A percentile compares a stretch with the other conserved stretches of the same genome.
phyloP scores from a whole-genome alignment of 2,888 invertebrate genomes.

The Scaptomyza flava region DNA sequence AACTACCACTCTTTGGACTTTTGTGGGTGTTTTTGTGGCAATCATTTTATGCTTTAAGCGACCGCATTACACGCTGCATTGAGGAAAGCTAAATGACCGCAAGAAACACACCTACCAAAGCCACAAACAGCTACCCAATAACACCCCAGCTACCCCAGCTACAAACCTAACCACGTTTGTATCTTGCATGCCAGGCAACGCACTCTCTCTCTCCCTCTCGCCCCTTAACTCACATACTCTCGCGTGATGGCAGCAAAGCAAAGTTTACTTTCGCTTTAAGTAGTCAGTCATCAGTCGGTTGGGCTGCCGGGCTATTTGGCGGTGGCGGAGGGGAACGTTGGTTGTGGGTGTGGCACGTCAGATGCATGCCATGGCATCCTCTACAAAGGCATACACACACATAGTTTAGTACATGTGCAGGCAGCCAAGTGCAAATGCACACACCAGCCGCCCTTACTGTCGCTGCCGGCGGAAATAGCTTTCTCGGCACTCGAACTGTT shows the following conservation, averaged over 20 bases:
- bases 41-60: constrained; percentile 64
- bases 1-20: background rate
- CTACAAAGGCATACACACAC: constrained; percentile 18
- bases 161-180: background rate
- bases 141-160: background rate
- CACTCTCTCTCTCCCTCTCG: background rate
- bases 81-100: constrained; percentile 74
- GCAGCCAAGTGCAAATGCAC: constrained; percentile 49
- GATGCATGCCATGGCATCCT: constrained; percentile 52
- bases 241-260: constrained; percentile 53
- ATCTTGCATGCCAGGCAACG: background rate
- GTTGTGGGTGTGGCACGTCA: constrained; percentile 37
- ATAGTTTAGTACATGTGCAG: constrained; percentile 13
- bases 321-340: constrained; percentile 4
- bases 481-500: constrained; percentile 72
- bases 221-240: constrained; percentile 21
- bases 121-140: constrained; percentile 25
- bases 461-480: constrained; percentile 56
- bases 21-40: constrained; percentile 13
- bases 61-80: constrained; percentile 74
- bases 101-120: constrained; percentile 64
- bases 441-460: constrained; percentile 1
- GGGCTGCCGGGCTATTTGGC: background rate
- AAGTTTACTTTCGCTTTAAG: constrained; percentile 77
- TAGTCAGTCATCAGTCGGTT: constrained; percentile 53